These are phyloP conservation scores for Congeria kusceri DNA, from an alignment of 2,888 invertebrate species.

Conservation along the genomic window DNA sequence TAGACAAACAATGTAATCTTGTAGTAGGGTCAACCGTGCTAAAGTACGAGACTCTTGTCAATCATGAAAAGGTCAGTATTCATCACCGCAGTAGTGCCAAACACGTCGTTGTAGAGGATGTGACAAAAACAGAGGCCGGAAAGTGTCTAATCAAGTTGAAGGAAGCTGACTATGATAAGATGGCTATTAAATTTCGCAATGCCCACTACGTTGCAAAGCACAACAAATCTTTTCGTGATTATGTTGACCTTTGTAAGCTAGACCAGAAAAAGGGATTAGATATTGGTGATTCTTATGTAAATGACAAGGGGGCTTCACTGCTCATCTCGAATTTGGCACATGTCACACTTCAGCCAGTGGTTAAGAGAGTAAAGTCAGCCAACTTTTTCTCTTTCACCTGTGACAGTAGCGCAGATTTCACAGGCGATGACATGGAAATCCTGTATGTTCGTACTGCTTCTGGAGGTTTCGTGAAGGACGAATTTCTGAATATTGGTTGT, in stretches of 20 bases:
- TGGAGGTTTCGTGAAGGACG: slow-evolving; percentile 13
- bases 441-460: slow-evolving; percentile 24
- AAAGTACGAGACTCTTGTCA: too few species aligned
- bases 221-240: not conserved
- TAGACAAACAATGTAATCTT: too few species aligned
- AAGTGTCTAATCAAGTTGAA: not conserved
- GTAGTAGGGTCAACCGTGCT: too few species aligned
- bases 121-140: not conserved
- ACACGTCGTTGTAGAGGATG: too few species aligned
- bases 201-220: slow-evolving; percentile 9
- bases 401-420: slow-evolving; percentile 29
- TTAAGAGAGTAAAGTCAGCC: slow-evolving; percentile 4
- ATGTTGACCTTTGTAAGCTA: not conserved
- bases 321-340: slow-evolving; percentile 13
- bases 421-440: slow-evolving; percentile 22
- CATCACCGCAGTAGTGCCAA: too few species aligned
- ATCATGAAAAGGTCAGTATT: too few species aligned
- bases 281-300: slow-evolving; percentile 17
- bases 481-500: slow-evolving; percentile 29
- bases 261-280: slow-evolving; percentile 27
- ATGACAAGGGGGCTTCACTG: slow-evolving; percentile 23
- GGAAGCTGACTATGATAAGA: not conserved
- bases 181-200: slow-evolving; percentile 6
- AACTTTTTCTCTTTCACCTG: slow-evolving; percentile 25
- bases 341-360: slow-evolving; percentile 13